A percentile compares a stretch with the other conserved stretches of the same genome.
These are phyloP conservation scores for Channallabes apus DNA, from an alignment of 2,797 vertebrate genomes.

Conservation along the genomic window DNA sequence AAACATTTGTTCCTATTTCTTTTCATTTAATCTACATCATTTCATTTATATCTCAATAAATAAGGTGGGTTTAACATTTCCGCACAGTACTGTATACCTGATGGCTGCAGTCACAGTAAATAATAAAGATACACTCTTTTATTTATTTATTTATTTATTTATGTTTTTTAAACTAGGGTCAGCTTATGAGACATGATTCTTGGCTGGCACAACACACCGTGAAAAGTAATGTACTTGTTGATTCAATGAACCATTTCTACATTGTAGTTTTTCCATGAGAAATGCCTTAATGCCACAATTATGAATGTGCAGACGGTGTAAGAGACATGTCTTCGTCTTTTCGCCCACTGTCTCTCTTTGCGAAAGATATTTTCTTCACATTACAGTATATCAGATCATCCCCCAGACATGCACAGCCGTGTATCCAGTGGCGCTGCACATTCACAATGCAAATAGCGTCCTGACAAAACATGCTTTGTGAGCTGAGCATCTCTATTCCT, in stretches of 20 bases:
- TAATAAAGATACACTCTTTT: no score
- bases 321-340: not conserved
- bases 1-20: no score
- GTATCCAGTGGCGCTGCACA: not conserved
- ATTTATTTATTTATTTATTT: no score
- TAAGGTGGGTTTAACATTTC: no score
- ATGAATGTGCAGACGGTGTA: not conserved
- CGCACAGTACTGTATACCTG: no score
- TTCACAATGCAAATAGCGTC: not conserved
- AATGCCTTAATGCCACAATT: not conserved
- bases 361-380: not conserved
- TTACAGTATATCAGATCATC: not conserved
- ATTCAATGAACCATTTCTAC: not conserved
- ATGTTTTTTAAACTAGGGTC: not conserved
- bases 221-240: no score
- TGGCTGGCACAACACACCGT: no score
- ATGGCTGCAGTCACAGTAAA: no score
- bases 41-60: no score
- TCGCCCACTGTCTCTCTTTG: no score
- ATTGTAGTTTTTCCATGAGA: not conserved
- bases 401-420: not conserved
- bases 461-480: not conserved
- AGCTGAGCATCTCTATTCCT: not conserved
- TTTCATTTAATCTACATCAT: no score
- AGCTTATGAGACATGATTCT: not conserved